Conservation (phyloP, 2,113 vertebrate species). For the Oxyura jamaicensis region DNA sequence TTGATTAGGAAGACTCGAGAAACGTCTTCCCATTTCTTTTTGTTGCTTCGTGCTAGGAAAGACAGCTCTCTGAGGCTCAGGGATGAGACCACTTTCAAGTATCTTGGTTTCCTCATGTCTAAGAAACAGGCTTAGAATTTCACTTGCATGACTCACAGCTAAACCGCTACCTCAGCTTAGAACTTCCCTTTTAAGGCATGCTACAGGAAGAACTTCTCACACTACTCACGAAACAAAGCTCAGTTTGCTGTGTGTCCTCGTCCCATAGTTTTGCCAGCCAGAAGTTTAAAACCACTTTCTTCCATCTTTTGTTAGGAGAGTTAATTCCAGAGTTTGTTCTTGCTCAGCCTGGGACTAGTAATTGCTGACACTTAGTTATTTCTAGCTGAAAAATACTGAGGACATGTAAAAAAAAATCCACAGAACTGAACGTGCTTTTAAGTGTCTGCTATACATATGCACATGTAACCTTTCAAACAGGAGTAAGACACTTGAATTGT, state of each 20-base stretch:
- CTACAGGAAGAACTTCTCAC: slow-evolving; percentile 49
- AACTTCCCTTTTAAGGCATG: slow-evolving; percentile 71
- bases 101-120: neutral
- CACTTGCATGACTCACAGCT: slow-evolving; percentile 71
- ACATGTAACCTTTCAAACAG: neutral
- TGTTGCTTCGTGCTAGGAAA: slow-evolving; percentile 26
- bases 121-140: slow-evolving; percentile 53
- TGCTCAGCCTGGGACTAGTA: neutral
- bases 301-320: neutral
- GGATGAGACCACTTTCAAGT: neutral
- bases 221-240: neutral
- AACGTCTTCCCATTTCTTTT: neutral
- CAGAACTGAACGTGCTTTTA: neutral
- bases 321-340: neutral
- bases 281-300: neutral
- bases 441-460: neutral
- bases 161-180: slow-evolving; percentile 40
- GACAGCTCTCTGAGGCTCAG: neutral
- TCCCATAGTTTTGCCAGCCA: neutral
- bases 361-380: neutral
- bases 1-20: neutral
- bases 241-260: neutral
- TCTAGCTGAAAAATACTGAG: slow-evolving; percentile 10
- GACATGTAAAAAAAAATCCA: neutral
- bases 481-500: neutral